phyloP scores from a whole-genome alignment of 1,140 invertebrate genomes.

The Agrypnia vestita region DNA sequence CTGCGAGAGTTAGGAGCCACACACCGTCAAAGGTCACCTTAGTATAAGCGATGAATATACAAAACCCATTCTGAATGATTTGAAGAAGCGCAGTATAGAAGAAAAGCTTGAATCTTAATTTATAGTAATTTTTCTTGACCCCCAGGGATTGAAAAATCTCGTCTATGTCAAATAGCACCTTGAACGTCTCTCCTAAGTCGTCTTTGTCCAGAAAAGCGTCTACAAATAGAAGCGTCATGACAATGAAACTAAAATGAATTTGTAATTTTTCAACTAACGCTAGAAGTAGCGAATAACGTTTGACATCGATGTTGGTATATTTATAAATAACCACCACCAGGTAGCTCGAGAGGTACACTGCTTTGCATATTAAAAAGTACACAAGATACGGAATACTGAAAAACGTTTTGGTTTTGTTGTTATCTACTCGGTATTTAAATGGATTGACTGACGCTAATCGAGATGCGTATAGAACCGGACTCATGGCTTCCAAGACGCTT shows the following conservation, averaged over 20 bases:
- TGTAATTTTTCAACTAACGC: neutral
- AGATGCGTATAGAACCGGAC: neutral
- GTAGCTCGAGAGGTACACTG: neutral
- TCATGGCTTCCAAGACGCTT: neutral
- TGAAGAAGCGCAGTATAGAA: neutral
- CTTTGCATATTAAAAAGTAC: neutral
- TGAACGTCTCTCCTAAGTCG: neutral
- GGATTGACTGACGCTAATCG: neutral
- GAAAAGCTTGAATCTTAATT: neutral
- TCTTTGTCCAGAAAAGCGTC: neutral
- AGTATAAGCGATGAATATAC: neutral
- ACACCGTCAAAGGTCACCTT: neutral
- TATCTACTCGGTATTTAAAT: neutral
- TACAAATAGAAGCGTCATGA: neutral
- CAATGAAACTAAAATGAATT: neutral
- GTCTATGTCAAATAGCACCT: slow-evolving; percentile 13
- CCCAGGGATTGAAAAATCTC: slow-evolving; percentile 1
- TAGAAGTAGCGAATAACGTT: neutral
- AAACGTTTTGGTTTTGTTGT: neutral
- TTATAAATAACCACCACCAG: neutral
- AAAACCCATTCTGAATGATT: neutral
- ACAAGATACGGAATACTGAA: neutral
- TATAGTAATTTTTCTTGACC: neutral
- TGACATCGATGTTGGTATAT: neutral
- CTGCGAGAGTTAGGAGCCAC: neutral